Conservation (phyloP, 2,113 vertebrate species). For the Otus sunia region DNA sequence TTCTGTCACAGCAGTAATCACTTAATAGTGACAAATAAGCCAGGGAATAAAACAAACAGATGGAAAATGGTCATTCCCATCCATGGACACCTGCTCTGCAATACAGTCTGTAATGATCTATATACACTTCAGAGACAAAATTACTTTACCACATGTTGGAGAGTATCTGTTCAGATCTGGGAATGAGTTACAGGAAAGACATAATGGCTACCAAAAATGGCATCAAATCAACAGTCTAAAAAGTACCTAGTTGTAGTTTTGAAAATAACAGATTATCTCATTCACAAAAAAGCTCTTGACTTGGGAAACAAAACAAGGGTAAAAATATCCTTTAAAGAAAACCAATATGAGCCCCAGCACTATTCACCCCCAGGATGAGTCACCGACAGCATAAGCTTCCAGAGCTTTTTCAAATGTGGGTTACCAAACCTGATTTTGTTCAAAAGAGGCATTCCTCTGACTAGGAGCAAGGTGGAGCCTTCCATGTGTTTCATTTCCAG, state of each 20-base stretch:
- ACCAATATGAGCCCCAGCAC: neutral
- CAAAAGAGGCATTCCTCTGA: neutral
- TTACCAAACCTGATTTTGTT: neutral
- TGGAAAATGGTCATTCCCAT: conserved; percentile 48
- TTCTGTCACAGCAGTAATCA: conserved; percentile 66
- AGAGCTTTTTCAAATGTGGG: neutral
- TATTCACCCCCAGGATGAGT: neutral
- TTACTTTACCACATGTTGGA: conserved; percentile 42
- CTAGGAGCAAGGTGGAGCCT: neutral
- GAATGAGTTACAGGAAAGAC: conserved; percentile 36
- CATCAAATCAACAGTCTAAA: neutral
- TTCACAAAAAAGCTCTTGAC: conserved; percentile 36
- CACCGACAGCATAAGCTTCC: neutral
- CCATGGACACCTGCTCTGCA: conserved; percentile 51
- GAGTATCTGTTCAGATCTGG: conserved; percentile 24
- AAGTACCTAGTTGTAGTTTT: conserved; percentile 2
- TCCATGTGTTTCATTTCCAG: neutral
- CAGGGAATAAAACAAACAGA: conserved; percentile 67
- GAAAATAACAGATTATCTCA: conserved; percentile 64
- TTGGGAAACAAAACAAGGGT: conserved; percentile 16
- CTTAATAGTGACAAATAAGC: conserved; percentile 54
- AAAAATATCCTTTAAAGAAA: conserved; percentile 28
- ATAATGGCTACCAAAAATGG: conserved; percentile 2
- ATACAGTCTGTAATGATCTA: conserved; percentile 44
- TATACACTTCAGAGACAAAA: conserved; percentile 34